Evolutionary conservation across 1,140 invertebrate species (phyloP), one percentile per base, ranked within the genome.

Genomic region (Drosophila pseudoobscura): DNA sequence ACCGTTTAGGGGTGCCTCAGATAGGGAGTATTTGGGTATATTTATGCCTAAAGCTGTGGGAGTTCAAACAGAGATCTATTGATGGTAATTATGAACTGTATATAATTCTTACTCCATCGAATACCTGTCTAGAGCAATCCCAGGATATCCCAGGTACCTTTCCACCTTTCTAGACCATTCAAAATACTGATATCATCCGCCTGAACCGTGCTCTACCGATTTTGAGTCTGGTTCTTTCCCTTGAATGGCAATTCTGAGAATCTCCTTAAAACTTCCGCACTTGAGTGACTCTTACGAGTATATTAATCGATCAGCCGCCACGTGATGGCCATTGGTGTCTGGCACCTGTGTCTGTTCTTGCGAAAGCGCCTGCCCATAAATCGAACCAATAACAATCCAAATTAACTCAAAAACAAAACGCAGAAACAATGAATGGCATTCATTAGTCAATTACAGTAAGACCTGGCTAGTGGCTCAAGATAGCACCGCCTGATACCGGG

Each of bases 381-480:
- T 26, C 47, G 7, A 7, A 11, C 6, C 59, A 53, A 68, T 69
- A 69, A 66, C 24, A 11, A 49, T 66, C n/a, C n/a, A 68, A 50
- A 54, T 7, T 56, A 51, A 63, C 47, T 15, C 61, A 63, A 49
- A 35, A 66, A 68, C 39, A 80, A 73, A 65, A 57, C 15, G 55
- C 58, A 53, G 50, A 11, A 62, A 83, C 75, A 82, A 82, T 70
- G 80, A 78, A 61, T 71, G 70, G 20, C 75, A 82, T 82, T 82
- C 79, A 82, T 83, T 70, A 78, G 59, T 73, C 78, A 63, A 82
- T 80, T 77, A 58, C 78, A 82, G 11, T 78, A 57, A 60, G 76
- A 83, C 80, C 50, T 75, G 70, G 72, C 60, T 50, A 78, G 79
- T 47, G 52, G 22, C 68, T 69, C 65, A 69, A 68, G 63, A 69